A percentile compares a stretch with the other conserved stretches of the same genome.
Evolutionary conservation across 1,140 invertebrate species (phyloP).

Genomic region (Neodiprion pinetum): DNA sequence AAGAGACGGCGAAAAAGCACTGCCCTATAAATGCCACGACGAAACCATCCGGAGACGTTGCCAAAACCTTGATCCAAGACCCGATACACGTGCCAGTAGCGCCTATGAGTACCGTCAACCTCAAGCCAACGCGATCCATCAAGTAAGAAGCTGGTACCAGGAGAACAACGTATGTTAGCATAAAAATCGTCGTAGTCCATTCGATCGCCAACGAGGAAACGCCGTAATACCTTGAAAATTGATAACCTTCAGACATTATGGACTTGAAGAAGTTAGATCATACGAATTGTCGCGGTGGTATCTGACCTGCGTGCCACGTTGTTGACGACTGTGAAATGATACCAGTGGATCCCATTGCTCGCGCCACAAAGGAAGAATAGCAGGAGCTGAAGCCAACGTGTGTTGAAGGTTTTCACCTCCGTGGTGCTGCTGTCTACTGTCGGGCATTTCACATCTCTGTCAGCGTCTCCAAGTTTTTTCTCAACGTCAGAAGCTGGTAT

Average conservation of each 20-base stretch:
- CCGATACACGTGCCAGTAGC: constrained; percentile 63
- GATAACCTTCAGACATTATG: constrained; percentile 10
- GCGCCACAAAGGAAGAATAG: too few relatives aligned
- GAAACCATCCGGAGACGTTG: constrained; percentile 67
- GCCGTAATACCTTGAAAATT: constrained; percentile 59
- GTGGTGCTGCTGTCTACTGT: too few relatives aligned
- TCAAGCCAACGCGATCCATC: constrained; percentile 58
- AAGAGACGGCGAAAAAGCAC: not conserved
- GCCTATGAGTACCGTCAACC: constrained; percentile 53
- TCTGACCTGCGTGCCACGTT: too few relatives aligned
- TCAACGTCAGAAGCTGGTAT: too few relatives aligned
- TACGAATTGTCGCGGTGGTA: too few relatives aligned
- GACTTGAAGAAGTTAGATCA: too few relatives aligned
- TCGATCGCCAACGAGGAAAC: constrained; percentile 67
- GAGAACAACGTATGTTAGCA: constrained; percentile 74
- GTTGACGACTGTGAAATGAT: too few relatives aligned
- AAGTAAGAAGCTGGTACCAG: constrained; percentile 75
- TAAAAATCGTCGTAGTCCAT: constrained; percentile 75
- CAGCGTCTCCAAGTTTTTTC: too few relatives aligned
- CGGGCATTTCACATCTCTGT: too few relatives aligned
- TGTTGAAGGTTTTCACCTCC: too few relatives aligned
- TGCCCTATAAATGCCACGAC: constrained; percentile 55
- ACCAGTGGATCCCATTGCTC: too few relatives aligned
- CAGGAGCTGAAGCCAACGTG: too few relatives aligned
- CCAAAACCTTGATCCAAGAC: constrained; percentile 77